Base-by-base conservation (phyloP, 2,113 vertebrate genomes). In the Scalopus aquaticus region DNA sequence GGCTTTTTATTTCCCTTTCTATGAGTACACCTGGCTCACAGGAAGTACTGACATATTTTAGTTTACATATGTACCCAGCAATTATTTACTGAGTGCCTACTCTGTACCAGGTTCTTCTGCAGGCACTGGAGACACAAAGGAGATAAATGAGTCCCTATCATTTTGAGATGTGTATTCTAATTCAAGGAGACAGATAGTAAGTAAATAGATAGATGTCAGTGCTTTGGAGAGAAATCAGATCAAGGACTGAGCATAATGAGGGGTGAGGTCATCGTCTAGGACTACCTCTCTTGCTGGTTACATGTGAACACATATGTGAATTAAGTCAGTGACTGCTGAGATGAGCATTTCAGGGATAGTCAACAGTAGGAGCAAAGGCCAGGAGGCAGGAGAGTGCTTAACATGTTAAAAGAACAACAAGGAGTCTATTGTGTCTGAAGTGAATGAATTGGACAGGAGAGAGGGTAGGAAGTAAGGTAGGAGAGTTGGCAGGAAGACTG, bases 241-340 rank as follows among this genome's bases (percentile, higher is more conserved):
- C 4, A 44, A 81, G 51, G 20, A 51, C 2, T 28, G 58, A 35
- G 62, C 44, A 65, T 9, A 42, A 6, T 17, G 9, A 13, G 5
- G 5, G 2, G 6, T 10, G 11, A 5, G 4, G 1, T 13, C 32
- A 0, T 6, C 8, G 26, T 9, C 60, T 9, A 30, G 7, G 35
- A n/a, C 0, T 24, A 19, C 70, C 20, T 24, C 28, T 28, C 32
- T 49, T 2, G 1, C 10, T 46, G 46, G 26, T 37, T 86, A 44
- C 22, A 4, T 5, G 22, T 8, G 49, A 74, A 16, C 42, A 91
- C 37, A 26, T 9, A n/a, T 0, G 1, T 69, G 6, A 67, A 56
- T 15, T 19, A 42, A 58, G 12, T n/a, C 54, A 44, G 15, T 24
- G 32, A 74, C 49, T 49, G 44, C 49, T 56, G 37, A 44, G 78